These are phyloP conservation scores for Trinorchestia longiramus DNA, from an alignment of 1,140 invertebrate genomes.

Conservation along the genomic window DNA sequence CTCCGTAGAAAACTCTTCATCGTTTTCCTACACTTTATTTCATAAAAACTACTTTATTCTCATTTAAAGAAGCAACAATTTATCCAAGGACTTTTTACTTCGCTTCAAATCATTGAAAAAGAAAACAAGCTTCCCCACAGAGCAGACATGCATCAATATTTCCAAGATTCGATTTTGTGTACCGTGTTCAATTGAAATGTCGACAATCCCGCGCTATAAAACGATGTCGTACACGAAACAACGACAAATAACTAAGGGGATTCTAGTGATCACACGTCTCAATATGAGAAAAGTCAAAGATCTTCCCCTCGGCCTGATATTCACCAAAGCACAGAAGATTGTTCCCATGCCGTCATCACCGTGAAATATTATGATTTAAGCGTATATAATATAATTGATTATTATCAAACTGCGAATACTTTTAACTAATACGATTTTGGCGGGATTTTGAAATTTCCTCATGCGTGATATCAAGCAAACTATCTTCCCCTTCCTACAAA, in stretches of 20 bases:
- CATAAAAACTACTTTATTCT: neutral
- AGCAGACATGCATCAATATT: neutral
- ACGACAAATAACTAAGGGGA: neutral
- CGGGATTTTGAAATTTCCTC: neutral
- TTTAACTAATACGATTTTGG: neutral
- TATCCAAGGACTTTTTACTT: neutral
- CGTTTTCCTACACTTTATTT: neutral
- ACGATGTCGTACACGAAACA: neutral
- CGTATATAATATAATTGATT: neutral
- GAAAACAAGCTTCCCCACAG: neutral
- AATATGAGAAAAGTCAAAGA: neutral
- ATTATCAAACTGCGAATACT: neutral
- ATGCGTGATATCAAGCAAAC: neutral
- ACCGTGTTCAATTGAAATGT: neutral
- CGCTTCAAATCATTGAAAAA: neutral
- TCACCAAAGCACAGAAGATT: neutral
- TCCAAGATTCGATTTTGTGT: neutral
- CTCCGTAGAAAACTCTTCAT: neutral
- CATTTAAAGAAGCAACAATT: neutral
- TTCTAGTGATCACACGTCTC: neutral
- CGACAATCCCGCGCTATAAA: neutral
- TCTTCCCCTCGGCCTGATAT: neutral
- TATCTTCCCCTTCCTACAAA: neutral
- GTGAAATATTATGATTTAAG: neutral
- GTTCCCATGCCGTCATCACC: neutral